Evolutionary conservation across 2,113 vertebrate genomes (phyloP).

Genomic region (Oryzias javanicus): DNA sequence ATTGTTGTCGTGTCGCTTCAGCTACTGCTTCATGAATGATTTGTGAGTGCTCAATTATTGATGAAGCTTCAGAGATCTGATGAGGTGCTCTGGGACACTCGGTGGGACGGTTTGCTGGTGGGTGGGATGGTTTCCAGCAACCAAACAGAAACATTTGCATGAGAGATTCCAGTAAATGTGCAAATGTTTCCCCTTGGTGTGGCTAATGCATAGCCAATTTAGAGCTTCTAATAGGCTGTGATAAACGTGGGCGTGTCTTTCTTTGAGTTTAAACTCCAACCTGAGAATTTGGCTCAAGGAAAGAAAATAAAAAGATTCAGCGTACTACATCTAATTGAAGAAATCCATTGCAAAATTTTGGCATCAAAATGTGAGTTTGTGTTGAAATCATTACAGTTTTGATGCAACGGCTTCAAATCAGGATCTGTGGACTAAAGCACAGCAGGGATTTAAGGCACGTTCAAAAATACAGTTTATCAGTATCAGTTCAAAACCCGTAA

Average conservation of each 20-base stretch:
- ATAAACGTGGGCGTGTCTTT: conserved; percentile 15
- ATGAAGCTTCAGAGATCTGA: conserved; percentile 61
- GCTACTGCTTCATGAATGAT: conserved; percentile 66
- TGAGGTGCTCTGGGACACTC: conserved; percentile 42
- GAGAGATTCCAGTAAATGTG: conserved; percentile 27
- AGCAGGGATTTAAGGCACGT: too few relatives aligned
- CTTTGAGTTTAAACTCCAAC: conserved; percentile 18
- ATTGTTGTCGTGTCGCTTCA: conserved; percentile 13
- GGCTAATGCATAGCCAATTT: conserved; percentile 49
- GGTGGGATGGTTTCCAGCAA: conserved; percentile 30
- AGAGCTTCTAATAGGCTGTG: conserved; percentile 36
- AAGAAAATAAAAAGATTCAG: conserved; percentile 31
- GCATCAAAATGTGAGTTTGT: conserved; percentile 41
- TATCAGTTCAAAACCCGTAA: too few relatives aligned
- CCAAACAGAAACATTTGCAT: conserved; percentile 20
- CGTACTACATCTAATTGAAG: conserved; percentile 51
- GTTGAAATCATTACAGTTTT: not conserved
- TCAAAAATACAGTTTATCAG: too few relatives aligned
- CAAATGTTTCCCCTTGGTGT: conserved; percentile 37
- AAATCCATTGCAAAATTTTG: conserved; percentile 57
- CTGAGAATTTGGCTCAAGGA: conserved; percentile 32
- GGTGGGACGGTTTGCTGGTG: conserved; percentile 6
- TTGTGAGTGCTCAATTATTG: conserved; percentile 67
- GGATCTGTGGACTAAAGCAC: too few relatives aligned
- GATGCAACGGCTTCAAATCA: too few relatives aligned